Evolutionary conservation across 1,140 invertebrate genomes (phyloP), one percentile per base, ranked within the genome.

Genomic region (Geopemphigus sp.): DNA sequence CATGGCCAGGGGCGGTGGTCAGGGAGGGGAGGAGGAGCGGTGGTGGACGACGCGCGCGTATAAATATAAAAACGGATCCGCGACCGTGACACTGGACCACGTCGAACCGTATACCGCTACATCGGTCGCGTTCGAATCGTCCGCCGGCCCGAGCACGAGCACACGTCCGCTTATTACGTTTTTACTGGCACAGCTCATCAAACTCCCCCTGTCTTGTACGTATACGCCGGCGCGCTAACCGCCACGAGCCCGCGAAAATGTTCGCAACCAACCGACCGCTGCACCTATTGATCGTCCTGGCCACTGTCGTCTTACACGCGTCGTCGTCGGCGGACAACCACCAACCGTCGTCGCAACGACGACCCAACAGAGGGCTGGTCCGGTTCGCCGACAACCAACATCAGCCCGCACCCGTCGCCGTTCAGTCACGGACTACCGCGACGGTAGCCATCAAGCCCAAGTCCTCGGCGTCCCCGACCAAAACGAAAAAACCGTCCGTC

Each of bases 41-140:
- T 12, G 32, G 22, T 29, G 17, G 19, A 5, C 24, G 57, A 5
- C 22, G 14, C 39, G 11, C 47, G 17, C 10, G 50, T 68, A 68
- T 68, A 68, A 57, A 78, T 63, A 61, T 63, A 61, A 63, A 76
- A 78, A 78, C 74, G 74, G 39, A 63, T 78, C 56, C 74, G n/a
- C 74, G 74, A 78, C 74, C 74, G 57, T 78, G 74, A 78, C 74
- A 78, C 74, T 78, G 74, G 74, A 78, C 74, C 74, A 78, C 74
- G 47, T 78, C 39, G 57, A 63, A 78, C 45, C 54, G 73, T n/a
- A n/a, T n/a, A n/a, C n/a, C n/a, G n/a, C n/a, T n/a, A n/a, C 45
- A 76, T 76, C 74, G 74, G 74, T 63, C 74, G 56, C n/a, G n/a
- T n/a, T n/a, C n/a, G n/a, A n/a, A n/a, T n/a, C n/a, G n/a, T n/a